Base-by-base conservation (phyloP, 1,140 invertebrate genomes). In the Calliopsis andreniformis region DNA sequence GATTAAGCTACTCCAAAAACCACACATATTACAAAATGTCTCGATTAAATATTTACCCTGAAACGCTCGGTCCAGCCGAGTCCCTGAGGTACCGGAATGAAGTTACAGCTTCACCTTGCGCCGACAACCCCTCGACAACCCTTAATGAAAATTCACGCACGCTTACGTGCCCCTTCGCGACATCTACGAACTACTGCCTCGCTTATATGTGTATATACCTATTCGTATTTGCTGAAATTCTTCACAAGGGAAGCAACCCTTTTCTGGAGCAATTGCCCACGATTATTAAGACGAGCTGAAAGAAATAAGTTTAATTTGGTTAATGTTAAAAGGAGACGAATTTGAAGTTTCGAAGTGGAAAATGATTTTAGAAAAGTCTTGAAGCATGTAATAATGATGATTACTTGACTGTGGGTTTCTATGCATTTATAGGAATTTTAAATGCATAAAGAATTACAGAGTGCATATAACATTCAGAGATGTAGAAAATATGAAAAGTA, bases 41-140 rank as follows among this genome's bases (percentile, higher is more conserved):
- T 64, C 71, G 72, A 82, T 83, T 76, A 86, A 86, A 86, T 84
- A 85, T 86, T 86, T 86, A 81, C 77, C 70, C 45, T 56, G 30
- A 79, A 84, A 84, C 76, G 83, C 30, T 45, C 56, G 53, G 56
- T 25, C 43, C 62, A 16, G 70, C 23, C 20, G n/a, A 32, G 64
- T 61, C 43, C 47, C 59, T 32, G 28, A 49, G 25, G 77, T 18
- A 76, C 53, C 45, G 35, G 51, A 32, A 58, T 53, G 35, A 72
- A 79, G 56, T 76, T 79, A 68, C 55, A n/a, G n/a, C 56, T 61
- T 39, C 43, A 56, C 62, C 45, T 51, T 39, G 16, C 23, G n/a
- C 39, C 23, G 30, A 16, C 32, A 14, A 43, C 12, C 20, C 47
- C 58, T 6, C 43, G 23, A 5, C 14, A 0, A 1, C 20, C 2